Evolutionary conservation across 2,888 invertebrate species (phyloP), one percentile per base, ranked within the genome.

Genomic region (Troides aeacus): DNA sequence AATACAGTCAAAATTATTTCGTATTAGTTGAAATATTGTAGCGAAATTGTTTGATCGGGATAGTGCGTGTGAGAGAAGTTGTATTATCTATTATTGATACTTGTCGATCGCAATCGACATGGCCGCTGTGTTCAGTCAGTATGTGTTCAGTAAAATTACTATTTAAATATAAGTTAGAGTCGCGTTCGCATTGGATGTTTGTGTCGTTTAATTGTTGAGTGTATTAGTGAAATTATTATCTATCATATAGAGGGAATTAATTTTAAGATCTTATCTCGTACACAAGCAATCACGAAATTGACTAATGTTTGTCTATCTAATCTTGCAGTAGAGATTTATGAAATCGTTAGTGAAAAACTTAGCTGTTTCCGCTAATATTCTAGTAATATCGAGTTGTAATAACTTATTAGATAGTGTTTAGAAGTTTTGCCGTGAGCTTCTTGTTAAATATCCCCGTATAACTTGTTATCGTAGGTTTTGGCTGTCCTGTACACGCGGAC

Each of bases 1-100:
- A 77, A 78, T 80, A 83, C 79, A 80, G 79, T 79, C 76, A 79
- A 80, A 79, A 80, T 78, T 79, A 46, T 53, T 77, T 84, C 82
- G 81, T 82, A 81, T 86, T 90, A 89, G 89, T 86, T 85, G 78
- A 89, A 88, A 87, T 89, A 85, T 89, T 85, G 80, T 89, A 89
- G 88, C 78, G 66, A 86, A 89, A 87, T 88, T 85, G 77, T 82
- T 84, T 84, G 77, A 78, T 76, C 76, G 79, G 78, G 80, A 79
- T 75, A 78, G 53, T 53, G 53, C 18, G 53, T 8, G 57, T 24
- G 23, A 10, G 24, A 72, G 79, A 81, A 81, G 39, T 68, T 74
- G 75, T 77, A 74, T n/a, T 15, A 74, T 81, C 75, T 82, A 83
- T 81, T 80, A 79, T 78, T 78, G 77, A 79, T 30, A 79, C 76